Conservation (phyloP, 2,888 invertebrate genomes). For the Pyrochroa serraticornis region DNA sequence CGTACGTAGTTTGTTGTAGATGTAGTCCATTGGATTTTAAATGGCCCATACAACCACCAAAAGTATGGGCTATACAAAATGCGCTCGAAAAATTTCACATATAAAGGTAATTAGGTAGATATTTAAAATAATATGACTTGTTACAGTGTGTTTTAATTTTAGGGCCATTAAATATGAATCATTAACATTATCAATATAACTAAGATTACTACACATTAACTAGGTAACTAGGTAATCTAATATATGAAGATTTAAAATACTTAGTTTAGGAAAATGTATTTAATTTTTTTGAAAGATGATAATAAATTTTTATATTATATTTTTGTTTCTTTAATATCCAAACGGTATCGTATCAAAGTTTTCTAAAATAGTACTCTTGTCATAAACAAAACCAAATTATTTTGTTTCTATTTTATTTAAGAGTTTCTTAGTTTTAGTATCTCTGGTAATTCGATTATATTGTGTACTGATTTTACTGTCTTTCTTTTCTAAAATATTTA, state of each 20-base stretch:
- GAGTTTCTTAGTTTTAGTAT: too few species aligned
- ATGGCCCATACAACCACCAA: constrained; percentile 14
- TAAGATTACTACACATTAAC: not conserved
- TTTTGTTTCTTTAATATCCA: constrained; percentile 3
- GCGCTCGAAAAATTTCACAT: constrained; percentile 18
- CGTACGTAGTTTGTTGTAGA: constrained; percentile 6
- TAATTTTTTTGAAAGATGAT: constrained; percentile 9
- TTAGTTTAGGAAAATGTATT: constrained; percentile 14
- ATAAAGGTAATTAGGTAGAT: constrained; percentile 20
- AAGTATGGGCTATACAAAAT: constrained; percentile 22
- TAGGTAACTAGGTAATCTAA: too few species aligned
- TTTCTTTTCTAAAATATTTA: too few species aligned
- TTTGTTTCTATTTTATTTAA: too few species aligned
- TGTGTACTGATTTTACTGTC: too few species aligned
- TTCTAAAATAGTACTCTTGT: constrained; percentile 1
- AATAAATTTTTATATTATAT: constrained; percentile 10
- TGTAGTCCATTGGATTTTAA: constrained; percentile 8
- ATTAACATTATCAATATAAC: constrained; percentile 16
- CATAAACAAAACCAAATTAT: too few species aligned
- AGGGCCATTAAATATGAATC: constrained; percentile 19
- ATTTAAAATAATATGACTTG: constrained; percentile 20
- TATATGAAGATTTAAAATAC: not conserved
- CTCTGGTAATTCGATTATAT: too few species aligned
- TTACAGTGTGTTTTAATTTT: constrained; percentile 22
- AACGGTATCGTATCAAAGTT: constrained; percentile 1